phyloP scores from a whole-genome alignment of 2,797 vertebrate genomes.

The Melanitta fusca region DNA sequence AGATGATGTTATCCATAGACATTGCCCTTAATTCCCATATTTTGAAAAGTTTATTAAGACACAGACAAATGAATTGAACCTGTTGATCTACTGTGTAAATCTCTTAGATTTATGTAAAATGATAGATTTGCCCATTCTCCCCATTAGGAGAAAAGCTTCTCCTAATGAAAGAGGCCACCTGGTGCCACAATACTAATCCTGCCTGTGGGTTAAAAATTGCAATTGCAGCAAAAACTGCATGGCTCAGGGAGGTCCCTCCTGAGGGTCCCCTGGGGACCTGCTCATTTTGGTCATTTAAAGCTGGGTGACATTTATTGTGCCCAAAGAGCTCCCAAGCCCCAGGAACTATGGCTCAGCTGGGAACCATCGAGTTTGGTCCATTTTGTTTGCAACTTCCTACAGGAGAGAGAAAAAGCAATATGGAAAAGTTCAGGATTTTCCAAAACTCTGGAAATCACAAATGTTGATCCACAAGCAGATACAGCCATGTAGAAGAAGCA shows the following conservation, averaged over 20 bases:
- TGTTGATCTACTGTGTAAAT: neutral
- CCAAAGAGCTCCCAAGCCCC: neutral
- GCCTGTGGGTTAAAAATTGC: neutral
- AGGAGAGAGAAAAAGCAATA: neutral
- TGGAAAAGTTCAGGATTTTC: neutral
- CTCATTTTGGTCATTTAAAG: neutral
- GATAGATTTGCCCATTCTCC: neutral
- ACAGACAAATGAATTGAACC: neutral
- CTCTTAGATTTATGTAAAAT: neutral
- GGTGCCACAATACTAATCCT: neutral
- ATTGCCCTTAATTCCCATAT: neutral
- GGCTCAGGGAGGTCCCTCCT: rapidly evolving
- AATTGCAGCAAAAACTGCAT: neutral
- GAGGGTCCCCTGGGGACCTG: neutral
- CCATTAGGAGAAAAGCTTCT: neutral
- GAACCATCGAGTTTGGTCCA: neutral
- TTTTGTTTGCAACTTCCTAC: neutral
- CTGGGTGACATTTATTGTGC: neutral
- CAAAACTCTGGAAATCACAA: neutral
- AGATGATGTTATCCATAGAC: neutral
- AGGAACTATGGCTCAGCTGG: neutral
- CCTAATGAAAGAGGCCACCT: slow-evolving; percentile 1
- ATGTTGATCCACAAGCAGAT: neutral
- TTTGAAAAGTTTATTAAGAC: neutral
- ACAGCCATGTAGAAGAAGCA: neutral